A percentile compares a stretch with the other conserved stretches of the same genome.
phyloP scores from a whole-genome alignment of 2,113 vertebrate species.

The Varanus komodoensis region DNA sequence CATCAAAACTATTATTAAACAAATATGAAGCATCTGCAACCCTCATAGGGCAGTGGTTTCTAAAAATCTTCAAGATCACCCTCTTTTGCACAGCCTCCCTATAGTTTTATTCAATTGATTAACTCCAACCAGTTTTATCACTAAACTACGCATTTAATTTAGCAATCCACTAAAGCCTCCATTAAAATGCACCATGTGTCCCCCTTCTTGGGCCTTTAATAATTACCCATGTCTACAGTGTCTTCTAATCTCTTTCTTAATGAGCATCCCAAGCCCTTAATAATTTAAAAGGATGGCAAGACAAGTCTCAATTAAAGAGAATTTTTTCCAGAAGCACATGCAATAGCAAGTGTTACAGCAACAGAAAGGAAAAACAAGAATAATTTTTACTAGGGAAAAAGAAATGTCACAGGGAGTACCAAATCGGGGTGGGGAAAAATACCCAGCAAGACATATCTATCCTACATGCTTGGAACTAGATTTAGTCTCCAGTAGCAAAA shows the following conservation, averaged over 20 bases:
- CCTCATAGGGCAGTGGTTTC: slow-evolving; percentile 57
- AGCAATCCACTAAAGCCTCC: slow-evolving; percentile 69
- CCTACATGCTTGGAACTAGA: not conserved
- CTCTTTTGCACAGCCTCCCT: slow-evolving; percentile 54
- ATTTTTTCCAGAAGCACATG: slow-evolving; percentile 54
- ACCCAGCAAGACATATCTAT: not conserved
- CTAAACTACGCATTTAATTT: slow-evolving; percentile 73
- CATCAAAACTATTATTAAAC: slow-evolving; percentile 65
- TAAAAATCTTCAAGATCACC: slow-evolving; percentile 66
- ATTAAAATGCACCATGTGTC: slow-evolving; percentile 67
- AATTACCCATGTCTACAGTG: slow-evolving; percentile 59
- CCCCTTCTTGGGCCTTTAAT: slow-evolving; percentile 65
- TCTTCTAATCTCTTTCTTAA: slow-evolving; percentile 74
- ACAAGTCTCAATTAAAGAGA: slow-evolving; percentile 66
- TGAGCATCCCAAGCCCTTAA: slow-evolving; percentile 58
- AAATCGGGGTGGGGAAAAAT: not conserved
- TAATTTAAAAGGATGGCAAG: slow-evolving; percentile 71
- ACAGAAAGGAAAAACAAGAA: slow-evolving; percentile 46
- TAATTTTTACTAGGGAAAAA: not conserved
- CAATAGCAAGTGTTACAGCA: slow-evolving; percentile 52
- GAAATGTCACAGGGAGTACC: not conserved
- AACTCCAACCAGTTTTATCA: slow-evolving; percentile 65
- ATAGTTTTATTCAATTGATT: slow-evolving; percentile 69
- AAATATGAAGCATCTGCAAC: slow-evolving; percentile 54
- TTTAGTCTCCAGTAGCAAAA: not conserved